phyloP scores from a whole-genome alignment of 2,888 invertebrate genomes.

The Corbicula japonica region DNA sequence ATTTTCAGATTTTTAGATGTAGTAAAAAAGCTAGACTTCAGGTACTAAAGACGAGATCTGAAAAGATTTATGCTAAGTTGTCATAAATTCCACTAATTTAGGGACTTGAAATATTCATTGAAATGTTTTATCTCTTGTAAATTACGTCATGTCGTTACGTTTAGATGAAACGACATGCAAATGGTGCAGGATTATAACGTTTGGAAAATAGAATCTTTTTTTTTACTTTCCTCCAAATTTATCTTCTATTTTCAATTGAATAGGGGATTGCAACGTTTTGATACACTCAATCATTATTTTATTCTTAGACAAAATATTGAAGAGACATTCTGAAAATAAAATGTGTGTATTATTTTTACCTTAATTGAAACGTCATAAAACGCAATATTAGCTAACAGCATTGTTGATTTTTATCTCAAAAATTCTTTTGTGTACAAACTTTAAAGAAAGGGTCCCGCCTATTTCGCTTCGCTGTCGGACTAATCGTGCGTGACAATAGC shows the following conservation, averaged over 20 bases:
- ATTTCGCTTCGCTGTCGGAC: conserved; percentile 22
- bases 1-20: conserved; percentile 28
- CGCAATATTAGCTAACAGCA: conserved; percentile 45
- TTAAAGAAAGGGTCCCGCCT: conserved; percentile 30
- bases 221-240: too few relatives aligned
- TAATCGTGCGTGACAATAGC: conserved; percentile 35
- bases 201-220: too few relatives aligned
- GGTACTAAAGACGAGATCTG: conserved; percentile 19
- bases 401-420: conserved; percentile 35
- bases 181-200: background rate
- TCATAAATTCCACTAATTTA: conserved; percentile 31
- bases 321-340: too few relatives aligned
- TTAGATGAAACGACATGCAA: background rate
- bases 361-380: conserved; percentile 44
- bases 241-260: too few relatives aligned
- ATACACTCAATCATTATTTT: too few relatives aligned
- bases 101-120: conserved; percentile 13
- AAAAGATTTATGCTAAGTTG: conserved; percentile 38
- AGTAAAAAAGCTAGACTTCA: conserved; percentile 2
- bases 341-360: too few relatives aligned
- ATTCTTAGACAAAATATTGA: too few relatives aligned
- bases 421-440: conserved; percentile 25
- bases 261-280: too few relatives aligned
- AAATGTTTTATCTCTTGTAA: background rate
- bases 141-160: conserved; percentile 12